Conservation (phyloP, 2,888 invertebrate species). For the Lydus trimaculatus region DNA sequence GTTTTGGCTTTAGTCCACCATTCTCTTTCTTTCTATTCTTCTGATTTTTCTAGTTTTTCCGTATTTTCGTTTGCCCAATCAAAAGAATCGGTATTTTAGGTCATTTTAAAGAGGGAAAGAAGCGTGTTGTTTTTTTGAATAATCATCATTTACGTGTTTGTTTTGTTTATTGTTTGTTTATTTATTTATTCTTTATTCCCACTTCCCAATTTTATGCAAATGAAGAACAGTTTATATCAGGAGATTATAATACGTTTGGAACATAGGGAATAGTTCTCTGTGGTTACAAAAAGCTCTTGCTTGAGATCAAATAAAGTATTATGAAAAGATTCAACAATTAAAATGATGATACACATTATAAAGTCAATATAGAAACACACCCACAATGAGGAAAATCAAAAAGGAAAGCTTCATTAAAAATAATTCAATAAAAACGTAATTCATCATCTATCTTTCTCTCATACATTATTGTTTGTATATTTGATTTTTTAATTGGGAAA, state of each 20-base stretch:
- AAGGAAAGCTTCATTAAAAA: not conserved
- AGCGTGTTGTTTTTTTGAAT: no score
- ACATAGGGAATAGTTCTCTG: not conserved
- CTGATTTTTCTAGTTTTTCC: no score
- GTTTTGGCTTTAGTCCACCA: no score
- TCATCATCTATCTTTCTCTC: not conserved
- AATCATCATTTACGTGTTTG: no score
- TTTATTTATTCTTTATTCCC: constrained; percentile 1
- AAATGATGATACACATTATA: no score
- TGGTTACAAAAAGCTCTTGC: not conserved
- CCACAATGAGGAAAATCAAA: not conserved
- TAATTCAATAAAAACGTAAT: not conserved
- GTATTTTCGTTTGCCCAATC: no score
- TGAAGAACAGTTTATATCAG: constrained; percentile 48
- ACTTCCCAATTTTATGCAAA: constrained; percentile 45
- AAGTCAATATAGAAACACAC: no score
- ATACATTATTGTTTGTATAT: not conserved
- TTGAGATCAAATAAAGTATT: not conserved
- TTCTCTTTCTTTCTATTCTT: no score
- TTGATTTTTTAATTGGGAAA: not conserved
- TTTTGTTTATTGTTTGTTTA: not conserved
- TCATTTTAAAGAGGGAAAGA: no score
- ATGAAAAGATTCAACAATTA: not conserved
- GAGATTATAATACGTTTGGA: constrained; percentile 40
- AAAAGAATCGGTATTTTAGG: no score